Base-by-base conservation (phyloP, 2,888 invertebrate genomes). In the Blastobasis adustella region DNA sequence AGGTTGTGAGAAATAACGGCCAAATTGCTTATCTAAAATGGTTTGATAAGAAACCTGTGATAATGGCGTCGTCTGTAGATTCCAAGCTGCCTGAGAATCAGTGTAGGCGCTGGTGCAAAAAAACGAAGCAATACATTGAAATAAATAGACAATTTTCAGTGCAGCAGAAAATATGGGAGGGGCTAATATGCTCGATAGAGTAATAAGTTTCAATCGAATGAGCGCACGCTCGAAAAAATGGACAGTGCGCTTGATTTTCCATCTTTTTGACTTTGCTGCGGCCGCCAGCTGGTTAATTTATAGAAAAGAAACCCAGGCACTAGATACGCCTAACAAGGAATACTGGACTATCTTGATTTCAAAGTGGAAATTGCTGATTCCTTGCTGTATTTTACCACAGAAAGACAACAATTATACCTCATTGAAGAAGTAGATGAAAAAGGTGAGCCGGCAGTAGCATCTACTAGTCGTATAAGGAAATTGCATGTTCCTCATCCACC, bases 191-290 rank as follows among this genome's bases (percentile, higher is more conserved):
- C 38, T 55, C 10, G 51, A 54, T 47, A 49, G 49, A 45, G 49
- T 54, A 8, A 54, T 54, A 9, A 54, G 54, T 49, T 54, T 51
- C 37, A 51, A 54, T 47, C 39, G 54, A 49, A 54, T 47, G 7
- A 47, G 44, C 39, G 51, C 51, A 46, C 45, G 51, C 8, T 49
- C 49, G 5, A 51, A 54, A 42, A 54, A 52, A 50, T 51, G 51
- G 51, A 54, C 51, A 6, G 49, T 54, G 38, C 48, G 52, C 9
- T 37, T 54, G 37, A 54, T 56, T 39, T 56, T 56, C 45, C 59
- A 59, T 48, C 49, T 50, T 37, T 51, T 53, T 49, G 56, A 60
- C 54, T 60, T 63, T 56, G 58, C 60, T 43, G 56, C 57, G 10
- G 57, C 54, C 41, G 54, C 55, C 46, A 54, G 44, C 36, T 60